Evolutionary conservation across 2,888 invertebrate genomes (phyloP), one percentile per base, ranked within the genome.

Genomic region (Drosophila mettleri): DNA sequence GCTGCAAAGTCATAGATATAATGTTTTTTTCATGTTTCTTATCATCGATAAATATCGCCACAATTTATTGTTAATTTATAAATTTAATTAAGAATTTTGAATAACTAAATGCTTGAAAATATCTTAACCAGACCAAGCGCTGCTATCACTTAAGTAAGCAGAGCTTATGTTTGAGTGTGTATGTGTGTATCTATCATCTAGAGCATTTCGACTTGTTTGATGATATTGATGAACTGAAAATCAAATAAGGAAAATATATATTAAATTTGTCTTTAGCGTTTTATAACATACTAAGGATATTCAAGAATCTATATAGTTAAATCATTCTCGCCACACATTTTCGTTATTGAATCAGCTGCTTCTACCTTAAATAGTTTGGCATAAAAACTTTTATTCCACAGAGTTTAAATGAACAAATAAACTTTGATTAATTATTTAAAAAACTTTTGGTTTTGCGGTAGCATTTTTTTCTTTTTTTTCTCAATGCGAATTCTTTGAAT

Each of bases 391-490:
- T 43, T 9, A 9, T 22, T 53, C 60, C 22, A 5, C 38, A 18
- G 16, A 31, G 29, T 16, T 38, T 51, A 22, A 60, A 45, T 66
- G 22, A 33, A 58, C 54, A 67, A 76, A 71, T 18, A 61, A 62
- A 62, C 34, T 43, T 34, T 46, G 45, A 68, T 59, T 54, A 66
- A 58, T 57, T 31, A n/a, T 22, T n/a, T 29, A 51, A 61, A 54
- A 49, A 65, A 62, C 31, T 22, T 38, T 69, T 33, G n/a, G n/a
- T n/a, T n/a, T n/a, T n/a, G n/a, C n/a, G n/a, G n/a, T n/a, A n/a
- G n/a, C 6, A 20, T 14, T 41, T 52, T 74, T 58, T 57, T 58
- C 39, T 66, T 46, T 65, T 33, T 27, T 33, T 41, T 58, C 20
- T 18, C n/a, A 24, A n/a, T 14, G 20, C 20, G 10, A 18, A 45